Evolutionary conservation across 2,888 invertebrate species (phyloP), one percentile per base, ranked within the genome.

Genomic region (Pseudococcus longispinus): DNA sequence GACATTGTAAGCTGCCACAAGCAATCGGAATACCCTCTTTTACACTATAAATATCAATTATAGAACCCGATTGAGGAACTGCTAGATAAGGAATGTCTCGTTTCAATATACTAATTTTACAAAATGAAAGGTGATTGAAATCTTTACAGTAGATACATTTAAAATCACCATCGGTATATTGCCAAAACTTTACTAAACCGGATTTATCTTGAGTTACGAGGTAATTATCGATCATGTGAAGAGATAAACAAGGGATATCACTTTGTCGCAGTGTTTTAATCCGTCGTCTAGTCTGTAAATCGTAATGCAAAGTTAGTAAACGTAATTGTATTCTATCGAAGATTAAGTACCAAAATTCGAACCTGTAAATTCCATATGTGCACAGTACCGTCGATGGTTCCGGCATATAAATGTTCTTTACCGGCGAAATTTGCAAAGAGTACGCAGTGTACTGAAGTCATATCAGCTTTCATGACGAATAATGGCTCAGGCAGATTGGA

Each of bases 341-440:
- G 23, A 65, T 65, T 18, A 8, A 26, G 9, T 1, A 23, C 2
- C 23, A 23, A 84, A 55, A 15, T 13, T 74, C 89, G 90, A 91
- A 95, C 95, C 92, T 94, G 93, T 90, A 96, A 92, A 92, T 96
- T 94, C 95, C 95, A 96, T 90, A 95, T 93, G 91, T 94, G 94
- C 89, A 96, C 93, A 90, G 92, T 93, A 89, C 96, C 96, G 90
- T 93, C 93, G 90, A 94, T 93, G 46, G 95, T 94, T 88, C 95
- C 95, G 89, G 94, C 95, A 90, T 95, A 93, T 89, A 96, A 92
- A 90, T 94, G 93, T 87, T 91, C 90, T 77, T 90, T 87, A 29
- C 90, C 89, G 9, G 90, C 89, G 44, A 89, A 90, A 60, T 90
- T 87, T 86, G 90, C 89, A 90, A 95, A 96, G 89, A 94, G 93